These are phyloP conservation scores for Leptinotarsa rubiginosa DNA, from an alignment of 2,888 invertebrate species.

Conservation along the genomic window DNA sequence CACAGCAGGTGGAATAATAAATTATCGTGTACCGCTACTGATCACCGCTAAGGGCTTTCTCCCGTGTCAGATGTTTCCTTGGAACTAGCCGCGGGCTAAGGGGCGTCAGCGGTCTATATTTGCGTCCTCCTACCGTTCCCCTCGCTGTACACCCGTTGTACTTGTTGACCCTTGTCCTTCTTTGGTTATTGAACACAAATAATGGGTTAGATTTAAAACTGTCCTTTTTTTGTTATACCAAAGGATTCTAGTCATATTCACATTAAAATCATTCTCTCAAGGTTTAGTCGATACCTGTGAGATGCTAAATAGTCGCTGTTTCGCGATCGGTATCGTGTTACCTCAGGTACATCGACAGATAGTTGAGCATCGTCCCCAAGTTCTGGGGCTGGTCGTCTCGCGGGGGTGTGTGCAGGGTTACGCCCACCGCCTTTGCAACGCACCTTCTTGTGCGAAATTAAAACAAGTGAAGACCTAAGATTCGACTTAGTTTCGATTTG, in stretches of 20 bases:
- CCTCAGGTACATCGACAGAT: conserved; percentile 27
- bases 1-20: conserved; percentile 19
- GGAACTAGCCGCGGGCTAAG: conserved; percentile 50
- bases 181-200: conserved; percentile 32
- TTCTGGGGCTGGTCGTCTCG: conserved; percentile 62
- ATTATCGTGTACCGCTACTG: conserved; percentile 43
- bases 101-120: conserved; percentile 63
- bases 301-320: not conserved
- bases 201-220: not conserved
- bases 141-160: conserved; percentile 46
- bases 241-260: not conserved
- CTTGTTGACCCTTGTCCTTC: conserved; percentile 44
- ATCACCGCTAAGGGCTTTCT: conserved; percentile 44
- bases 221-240: conserved; percentile 1
- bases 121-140: conserved; percentile 56
- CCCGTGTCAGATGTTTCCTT: conserved; percentile 43
- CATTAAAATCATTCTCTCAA: not conserved
- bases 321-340: conserved; percentile 11
- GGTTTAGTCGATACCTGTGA: not conserved
- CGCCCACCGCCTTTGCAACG: conserved; percentile 63
- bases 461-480: conserved; percentile 22
- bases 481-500: conserved; percentile 14
- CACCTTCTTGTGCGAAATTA: conserved; percentile 48
- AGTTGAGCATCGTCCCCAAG: conserved; percentile 35
- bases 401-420: conserved; percentile 64